Evolutionary conservation across 2,113 vertebrate genomes (phyloP).

Genomic region (Pampusana beccarii): DNA sequence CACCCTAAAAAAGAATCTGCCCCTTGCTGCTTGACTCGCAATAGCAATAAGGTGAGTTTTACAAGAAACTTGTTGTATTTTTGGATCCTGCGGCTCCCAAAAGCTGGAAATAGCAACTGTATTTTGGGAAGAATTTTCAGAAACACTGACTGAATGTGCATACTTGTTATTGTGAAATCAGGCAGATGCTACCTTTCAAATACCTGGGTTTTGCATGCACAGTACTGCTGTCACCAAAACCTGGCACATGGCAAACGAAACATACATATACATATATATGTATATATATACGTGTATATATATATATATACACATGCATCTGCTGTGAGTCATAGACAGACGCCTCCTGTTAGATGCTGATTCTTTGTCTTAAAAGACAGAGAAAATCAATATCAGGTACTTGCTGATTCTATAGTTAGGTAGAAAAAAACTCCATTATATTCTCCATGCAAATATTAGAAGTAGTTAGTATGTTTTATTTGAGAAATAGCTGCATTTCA

Average conservation of each 20-base stretch:
- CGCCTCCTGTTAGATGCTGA: neutral
- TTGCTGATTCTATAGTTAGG: neutral
- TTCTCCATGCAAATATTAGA: neutral
- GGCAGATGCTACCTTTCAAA: neutral
- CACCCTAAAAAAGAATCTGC: neutral
- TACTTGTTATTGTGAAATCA: neutral
- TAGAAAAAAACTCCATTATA: neutral
- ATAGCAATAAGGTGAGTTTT: constrained; percentile 41
- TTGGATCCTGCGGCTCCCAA: neutral
- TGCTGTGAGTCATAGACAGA: neutral
- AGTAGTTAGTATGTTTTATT: neutral
- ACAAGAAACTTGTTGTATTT: constrained; percentile 6
- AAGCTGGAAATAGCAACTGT: constrained; percentile 49
- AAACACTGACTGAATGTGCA: neutral
- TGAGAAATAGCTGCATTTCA: constrained; percentile 22
- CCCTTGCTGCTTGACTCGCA: neutral
- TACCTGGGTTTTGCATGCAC: neutral
- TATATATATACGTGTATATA: too few relatives aligned
- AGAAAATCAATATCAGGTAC: neutral
- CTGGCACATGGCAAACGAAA: neutral
- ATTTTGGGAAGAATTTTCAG: constrained; percentile 55
- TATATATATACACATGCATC: neutral
- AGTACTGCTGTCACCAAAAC: neutral
- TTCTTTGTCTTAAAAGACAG: neutral
- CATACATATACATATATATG: neutral